Percentiles rank a stretch among this genome's conserved stretches.
Evolutionary conservation across 1,140 invertebrate species (phyloP).

Genomic region (Drosophila lacteicornis): DNA sequence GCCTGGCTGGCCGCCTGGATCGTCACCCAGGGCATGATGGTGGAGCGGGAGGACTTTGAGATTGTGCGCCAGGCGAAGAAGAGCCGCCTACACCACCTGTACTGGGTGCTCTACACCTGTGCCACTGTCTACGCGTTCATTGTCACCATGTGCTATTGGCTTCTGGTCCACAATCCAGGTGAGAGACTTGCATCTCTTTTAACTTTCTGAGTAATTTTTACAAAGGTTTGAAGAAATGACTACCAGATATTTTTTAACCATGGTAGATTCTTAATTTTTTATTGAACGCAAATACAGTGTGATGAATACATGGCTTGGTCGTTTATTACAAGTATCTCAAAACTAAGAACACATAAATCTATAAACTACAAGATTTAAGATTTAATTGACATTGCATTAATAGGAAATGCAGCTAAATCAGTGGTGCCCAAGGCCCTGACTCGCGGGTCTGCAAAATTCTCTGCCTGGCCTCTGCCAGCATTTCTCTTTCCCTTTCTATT

Average conservation of each 20-base stretch:
- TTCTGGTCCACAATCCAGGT: constrained; percentile 82
- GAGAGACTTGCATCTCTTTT: constrained; percentile 12
- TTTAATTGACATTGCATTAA: neutral
- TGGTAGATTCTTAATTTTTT: neutral
- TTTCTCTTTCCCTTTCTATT: too few relatives aligned
- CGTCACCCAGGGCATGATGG: constrained; percentile 85
- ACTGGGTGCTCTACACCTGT: constrained; percentile 88
- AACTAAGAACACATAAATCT: neutral
- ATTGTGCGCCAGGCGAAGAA: constrained; percentile 80
- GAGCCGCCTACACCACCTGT: constrained; percentile 86
- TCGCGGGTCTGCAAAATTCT: too few relatives aligned
- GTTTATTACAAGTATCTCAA: too few relatives aligned
- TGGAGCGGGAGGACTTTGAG: constrained; percentile 82
- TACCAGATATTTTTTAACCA: neutral
- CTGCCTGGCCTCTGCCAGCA: too few relatives aligned
- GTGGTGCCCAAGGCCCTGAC: too few relatives aligned
- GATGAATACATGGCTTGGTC: neutral
- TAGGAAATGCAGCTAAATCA: too few relatives aligned
- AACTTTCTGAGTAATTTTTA: neutral
- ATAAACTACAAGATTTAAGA: neutral
- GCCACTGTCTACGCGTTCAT: constrained; percentile 88
- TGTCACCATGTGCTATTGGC: constrained; percentile 85
- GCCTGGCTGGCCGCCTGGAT: constrained; percentile 83
- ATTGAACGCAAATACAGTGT: neutral
- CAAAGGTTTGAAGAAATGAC: neutral